Base-by-base conservation (phyloP, 1,140 invertebrate genomes). In the Atta texana region DNA sequence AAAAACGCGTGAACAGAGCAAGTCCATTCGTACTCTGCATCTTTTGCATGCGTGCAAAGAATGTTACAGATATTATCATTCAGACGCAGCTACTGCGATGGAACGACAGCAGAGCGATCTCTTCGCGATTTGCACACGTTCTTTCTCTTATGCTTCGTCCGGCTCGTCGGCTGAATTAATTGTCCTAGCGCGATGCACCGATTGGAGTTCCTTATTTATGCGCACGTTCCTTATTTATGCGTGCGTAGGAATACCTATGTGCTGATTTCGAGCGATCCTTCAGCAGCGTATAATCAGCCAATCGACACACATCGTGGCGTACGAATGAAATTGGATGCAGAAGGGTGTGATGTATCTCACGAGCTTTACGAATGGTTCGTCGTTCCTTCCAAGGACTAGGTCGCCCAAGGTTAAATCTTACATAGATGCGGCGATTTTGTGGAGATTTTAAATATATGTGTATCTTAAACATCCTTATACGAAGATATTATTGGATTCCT, bases 61-160 rank as follows among this genome's bases (percentile, higher is more conserved):
- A 24, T 53, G 66, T 77, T 63, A 81, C 76, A 81, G 87, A 90
- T 81, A 74, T 88, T 90, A 90, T 90, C 81, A 74, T 90, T 81
- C 24, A 77, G 74, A 87, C 31, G 86, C 86, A 87, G 71, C 76
- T 69, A 90, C 76, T 71, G 88, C 57, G 76, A 88, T 76, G 75
- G 21, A 81, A 64, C 53, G 81, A 78, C 89, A 71, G n/a, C 49
- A 14, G 31, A 75, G 21, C 75, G 69, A 88, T 87, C 85, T 77
- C 31, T 24, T 34, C 12, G 24, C 24, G 68, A 51, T 89, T 72
- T 63, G 24, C 24, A 14, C 28, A 34, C 51, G n/a, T 18, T n/a
- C 39, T 80, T 44, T 69, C 21, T 87, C 77, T 78, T 74, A 34
- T 63, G 28, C 69, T 39, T n/a, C 85, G 71, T 31, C 72, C 64